These are phyloP conservation scores for Brachylomia viminalis DNA, from an alignment of 2,888 invertebrate species.

Conservation along the genomic window DNA sequence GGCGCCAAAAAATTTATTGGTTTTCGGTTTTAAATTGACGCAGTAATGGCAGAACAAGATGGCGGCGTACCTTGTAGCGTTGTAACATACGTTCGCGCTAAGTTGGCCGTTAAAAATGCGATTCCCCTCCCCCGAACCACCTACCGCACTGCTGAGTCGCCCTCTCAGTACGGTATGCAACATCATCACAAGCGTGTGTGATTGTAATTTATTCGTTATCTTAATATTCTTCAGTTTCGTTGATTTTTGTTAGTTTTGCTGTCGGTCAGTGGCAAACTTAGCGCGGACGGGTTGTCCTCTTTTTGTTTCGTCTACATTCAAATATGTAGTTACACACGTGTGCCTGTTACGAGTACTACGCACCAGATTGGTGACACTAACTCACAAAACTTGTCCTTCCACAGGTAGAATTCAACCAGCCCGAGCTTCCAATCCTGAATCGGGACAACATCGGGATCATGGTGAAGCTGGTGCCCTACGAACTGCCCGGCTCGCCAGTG, in stretches of 20 bases:
- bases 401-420: conserved; percentile 92
- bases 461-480: conserved; percentile 92
- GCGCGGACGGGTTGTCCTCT: too few species aligned
- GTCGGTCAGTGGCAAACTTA: too few species aligned
- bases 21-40: background rate
- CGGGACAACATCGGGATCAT: conserved; percentile 97
- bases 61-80: background rate
- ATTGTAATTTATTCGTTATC: too few species aligned
- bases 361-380: background rate
- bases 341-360: background rate
- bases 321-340: background rate
- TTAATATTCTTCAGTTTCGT: too few species aligned
- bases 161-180: too few species aligned
- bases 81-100: too few species aligned
- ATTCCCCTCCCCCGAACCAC: too few species aligned
- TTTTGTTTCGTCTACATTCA: background rate
- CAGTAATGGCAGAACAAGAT: background rate
- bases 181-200: too few species aligned
- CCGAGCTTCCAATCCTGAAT: conserved; percentile 92
- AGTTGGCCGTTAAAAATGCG: too few species aligned
- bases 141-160: too few species aligned
- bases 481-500: conserved; percentile 88
- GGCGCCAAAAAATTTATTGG: too few species aligned
- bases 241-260: too few species aligned
- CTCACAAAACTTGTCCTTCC: conserved; percentile 52